These are phyloP conservation scores for Percina caprodes DNA, from an alignment of 2,113 vertebrate species.

Conservation along the genomic window DNA sequence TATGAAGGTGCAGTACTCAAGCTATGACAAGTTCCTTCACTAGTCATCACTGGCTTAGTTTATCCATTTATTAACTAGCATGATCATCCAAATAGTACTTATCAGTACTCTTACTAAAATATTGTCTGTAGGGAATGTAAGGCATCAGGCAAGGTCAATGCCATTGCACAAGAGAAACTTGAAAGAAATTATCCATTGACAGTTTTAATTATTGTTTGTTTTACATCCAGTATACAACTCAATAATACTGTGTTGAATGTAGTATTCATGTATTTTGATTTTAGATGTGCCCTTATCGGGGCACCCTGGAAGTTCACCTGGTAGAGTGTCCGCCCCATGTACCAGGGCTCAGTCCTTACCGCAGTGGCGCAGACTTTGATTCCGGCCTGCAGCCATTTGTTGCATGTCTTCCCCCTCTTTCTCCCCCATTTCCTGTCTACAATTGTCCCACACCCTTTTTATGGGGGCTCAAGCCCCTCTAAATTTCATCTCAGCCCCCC, in stretches of 20 bases:
- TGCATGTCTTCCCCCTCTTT: too few relatives aligned
- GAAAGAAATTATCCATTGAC: not conserved
- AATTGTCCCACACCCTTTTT: too few relatives aligned
- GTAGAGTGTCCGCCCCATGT: too few relatives aligned
- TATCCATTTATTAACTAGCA: not conserved
- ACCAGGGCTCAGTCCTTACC: too few relatives aligned
- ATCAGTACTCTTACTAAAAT: constrained; percentile 26
- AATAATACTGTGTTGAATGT: not conserved
- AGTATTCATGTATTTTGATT: not conserved
- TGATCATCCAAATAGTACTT: not conserved
- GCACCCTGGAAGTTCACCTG: too few relatives aligned
- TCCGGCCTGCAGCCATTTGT: too few relatives aligned
- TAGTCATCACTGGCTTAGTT: not conserved
- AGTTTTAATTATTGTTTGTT: not conserved
- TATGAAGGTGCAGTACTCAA: not conserved
- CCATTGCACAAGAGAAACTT: not conserved
- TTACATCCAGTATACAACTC: not conserved
- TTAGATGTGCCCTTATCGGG: not conserved
- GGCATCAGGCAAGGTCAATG: not conserved
- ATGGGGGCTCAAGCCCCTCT: too few relatives aligned
- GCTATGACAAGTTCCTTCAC: not conserved
- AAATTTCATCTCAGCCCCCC: too few relatives aligned
- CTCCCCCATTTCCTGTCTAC: too few relatives aligned
- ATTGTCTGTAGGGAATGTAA: not conserved
- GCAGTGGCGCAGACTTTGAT: too few relatives aligned